Evolutionary conservation across 2,888 invertebrate species (phyloP).

Genomic region (Lasioglossum morio): DNA sequence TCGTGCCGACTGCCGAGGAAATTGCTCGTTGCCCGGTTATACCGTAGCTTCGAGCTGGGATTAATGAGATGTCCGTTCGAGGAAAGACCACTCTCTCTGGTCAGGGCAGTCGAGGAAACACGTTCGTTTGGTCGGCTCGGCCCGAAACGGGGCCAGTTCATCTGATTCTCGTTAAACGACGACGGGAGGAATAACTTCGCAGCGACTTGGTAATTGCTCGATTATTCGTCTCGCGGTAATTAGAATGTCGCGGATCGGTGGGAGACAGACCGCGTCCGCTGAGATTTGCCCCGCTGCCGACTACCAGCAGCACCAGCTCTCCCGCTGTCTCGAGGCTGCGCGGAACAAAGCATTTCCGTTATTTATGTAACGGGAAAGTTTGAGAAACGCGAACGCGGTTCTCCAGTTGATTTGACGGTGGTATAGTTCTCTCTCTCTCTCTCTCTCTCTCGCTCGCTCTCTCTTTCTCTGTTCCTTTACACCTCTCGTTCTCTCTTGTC

Average conservation of each 20-base stretch:
- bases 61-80: conserved; percentile 51
- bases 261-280: neutral
- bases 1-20: conserved; percentile 29
- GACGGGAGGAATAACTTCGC: conserved; percentile 7
- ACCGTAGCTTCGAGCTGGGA: conserved; percentile 13
- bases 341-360: neutral
- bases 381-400: neutral
- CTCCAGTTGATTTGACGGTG: conserved; percentile 24
- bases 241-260: conserved; percentile 22
- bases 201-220: conserved; percentile 2
- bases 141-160: conserved; percentile 4
- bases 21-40: conserved; percentile 34
- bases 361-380: neutral
- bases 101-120: neutral
- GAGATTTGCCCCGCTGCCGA: neutral
- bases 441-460: neutral
- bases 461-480: neutral
- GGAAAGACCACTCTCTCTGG: neutral
- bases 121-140: neutral
- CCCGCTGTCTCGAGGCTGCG: conserved; percentile 1
- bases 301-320: neutral
- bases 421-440: neutral
- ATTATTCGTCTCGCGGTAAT: conserved; percentile 29
- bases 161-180: conserved; percentile 27
- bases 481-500: neutral